These are phyloP conservation scores for Drosophila lacteicornis DNA, from an alignment of 1,140 invertebrate species.

Conservation along the genomic window DNA sequence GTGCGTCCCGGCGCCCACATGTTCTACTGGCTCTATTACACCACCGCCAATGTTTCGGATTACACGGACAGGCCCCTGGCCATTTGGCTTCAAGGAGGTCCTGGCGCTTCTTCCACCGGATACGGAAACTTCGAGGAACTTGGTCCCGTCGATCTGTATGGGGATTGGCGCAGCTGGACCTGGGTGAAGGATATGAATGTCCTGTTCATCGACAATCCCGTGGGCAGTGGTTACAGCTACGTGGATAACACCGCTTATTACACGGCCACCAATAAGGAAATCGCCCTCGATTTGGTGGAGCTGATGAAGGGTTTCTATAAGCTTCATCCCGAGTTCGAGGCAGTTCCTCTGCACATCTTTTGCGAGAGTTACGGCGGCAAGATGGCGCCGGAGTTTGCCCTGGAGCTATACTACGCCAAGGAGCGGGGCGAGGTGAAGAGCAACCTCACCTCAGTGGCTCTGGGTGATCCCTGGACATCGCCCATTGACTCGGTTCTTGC, in stretches of 20 bases:
- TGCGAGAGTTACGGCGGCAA: conserved; percentile 96
- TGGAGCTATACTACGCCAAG: conserved; percentile 87
- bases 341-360: conserved; percentile 91
- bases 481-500: conserved; percentile 92
- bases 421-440: conserved; percentile 87
- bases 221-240: conserved; percentile 95
- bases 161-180: conserved; percentile 88
- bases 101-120: conserved; percentile 91
- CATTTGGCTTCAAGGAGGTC: conserved; percentile 92
- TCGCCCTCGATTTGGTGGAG: conserved; percentile 91
- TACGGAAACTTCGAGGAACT: conserved; percentile 92
- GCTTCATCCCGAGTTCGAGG: conserved; percentile 88
- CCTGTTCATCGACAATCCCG: conserved; percentile 95
- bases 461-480: conserved; percentile 95
- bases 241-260: conserved; percentile 87
- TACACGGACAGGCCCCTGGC: conserved; percentile 89
- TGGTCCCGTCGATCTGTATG: conserved; percentile 89
- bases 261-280: conserved; percentile 89
- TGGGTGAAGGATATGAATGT: conserved; percentile 93
- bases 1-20: conserved; percentile 90
- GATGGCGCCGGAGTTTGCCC: conserved; percentile 93
- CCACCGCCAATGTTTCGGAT: conserved; percentile 86
- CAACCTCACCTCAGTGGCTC: conserved; percentile 91
- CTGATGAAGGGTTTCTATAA: conserved; percentile 89
- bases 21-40: conserved; percentile 94